Evolutionary conservation across 2,888 invertebrate genomes (phyloP).

Genomic region (Diarsia mendica): DNA sequence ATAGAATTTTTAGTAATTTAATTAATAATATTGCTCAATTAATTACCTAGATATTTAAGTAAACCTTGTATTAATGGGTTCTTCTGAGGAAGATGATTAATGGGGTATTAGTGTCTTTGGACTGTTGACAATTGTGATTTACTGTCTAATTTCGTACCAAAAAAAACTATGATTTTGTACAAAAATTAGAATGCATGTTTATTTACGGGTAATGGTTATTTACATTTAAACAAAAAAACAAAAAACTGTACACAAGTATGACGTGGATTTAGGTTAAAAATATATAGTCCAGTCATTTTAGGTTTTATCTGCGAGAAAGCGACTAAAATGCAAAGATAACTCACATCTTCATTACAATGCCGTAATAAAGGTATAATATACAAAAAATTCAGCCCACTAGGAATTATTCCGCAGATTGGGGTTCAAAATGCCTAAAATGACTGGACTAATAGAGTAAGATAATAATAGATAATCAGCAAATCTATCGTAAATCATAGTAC

Average conservation of each 20-base stretch:
- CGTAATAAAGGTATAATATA: too few relatives aligned
- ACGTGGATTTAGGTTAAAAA: neutral
- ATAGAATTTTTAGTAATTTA: neutral
- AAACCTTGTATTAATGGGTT: slow-evolving; percentile 2
- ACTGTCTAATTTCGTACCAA: neutral
- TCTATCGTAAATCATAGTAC: neutral
- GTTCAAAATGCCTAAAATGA: too few relatives aligned
- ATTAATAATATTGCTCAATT: slow-evolving; percentile 39
- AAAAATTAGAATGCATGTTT: neutral
- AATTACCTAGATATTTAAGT: neutral
- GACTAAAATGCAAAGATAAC: too few relatives aligned
- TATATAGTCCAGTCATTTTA: too few relatives aligned
- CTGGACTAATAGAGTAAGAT: neutral
- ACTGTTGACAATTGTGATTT: neutral
- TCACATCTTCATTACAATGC: too few relatives aligned
- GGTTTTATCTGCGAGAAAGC: too few relatives aligned
- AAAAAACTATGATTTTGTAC: neutral
- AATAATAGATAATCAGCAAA: neutral
- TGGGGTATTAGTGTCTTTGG: neutral
- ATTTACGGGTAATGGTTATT: slow-evolving; percentile 44
- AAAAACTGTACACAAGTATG: neutral
- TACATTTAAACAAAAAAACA: neutral
- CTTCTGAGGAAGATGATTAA: neutral
- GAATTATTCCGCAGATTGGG: too few relatives aligned
- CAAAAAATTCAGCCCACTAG: too few relatives aligned